phyloP scores from a whole-genome alignment of 2,113 vertebrate genomes.

The Plecotus auritus region DNA sequence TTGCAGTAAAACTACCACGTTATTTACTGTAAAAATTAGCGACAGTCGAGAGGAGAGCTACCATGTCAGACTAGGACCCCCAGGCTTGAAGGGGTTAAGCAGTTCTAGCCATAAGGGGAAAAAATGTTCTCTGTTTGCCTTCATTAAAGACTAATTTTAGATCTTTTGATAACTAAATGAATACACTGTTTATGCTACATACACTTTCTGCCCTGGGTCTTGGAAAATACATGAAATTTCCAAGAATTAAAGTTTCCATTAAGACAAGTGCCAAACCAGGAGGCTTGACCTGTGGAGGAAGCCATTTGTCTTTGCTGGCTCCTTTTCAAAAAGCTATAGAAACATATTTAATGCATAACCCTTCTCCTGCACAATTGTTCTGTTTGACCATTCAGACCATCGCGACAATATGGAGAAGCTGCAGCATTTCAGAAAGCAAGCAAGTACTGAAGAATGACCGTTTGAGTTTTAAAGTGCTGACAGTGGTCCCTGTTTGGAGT shows the following conservation, averaged over 20 bases:
- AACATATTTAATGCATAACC: not conserved
- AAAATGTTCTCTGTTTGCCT: slow-evolving; percentile 25
- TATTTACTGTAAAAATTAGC: not conserved
- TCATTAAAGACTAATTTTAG: slow-evolving; percentile 75
- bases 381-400: not conserved
- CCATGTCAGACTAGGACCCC: not conserved
- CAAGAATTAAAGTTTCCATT: slow-evolving; percentile 82
- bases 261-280: slow-evolving; percentile 64
- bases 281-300: slow-evolving; percentile 61
- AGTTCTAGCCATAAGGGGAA: not conserved
- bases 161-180: slow-evolving; percentile 56
- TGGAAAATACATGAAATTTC: slow-evolving; percentile 67
- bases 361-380: not conserved
- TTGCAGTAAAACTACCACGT: not conserved
- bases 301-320: slow-evolving; percentile 23
- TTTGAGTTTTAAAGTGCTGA: not conserved
- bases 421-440: not conserved
- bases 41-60: not conserved
- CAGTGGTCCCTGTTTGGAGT: not conserved
- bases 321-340: slow-evolving; percentile 21
- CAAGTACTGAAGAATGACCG: not conserved
- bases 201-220: slow-evolving; percentile 38
- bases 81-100: slow-evolving; percentile 36
- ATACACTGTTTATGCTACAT: slow-evolving; percentile 66
- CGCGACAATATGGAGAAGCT: not conserved